These are phyloP conservation scores for Procambarus virginalis DNA, from an alignment of 1,140 invertebrate species.

Conservation along the genomic window DNA sequence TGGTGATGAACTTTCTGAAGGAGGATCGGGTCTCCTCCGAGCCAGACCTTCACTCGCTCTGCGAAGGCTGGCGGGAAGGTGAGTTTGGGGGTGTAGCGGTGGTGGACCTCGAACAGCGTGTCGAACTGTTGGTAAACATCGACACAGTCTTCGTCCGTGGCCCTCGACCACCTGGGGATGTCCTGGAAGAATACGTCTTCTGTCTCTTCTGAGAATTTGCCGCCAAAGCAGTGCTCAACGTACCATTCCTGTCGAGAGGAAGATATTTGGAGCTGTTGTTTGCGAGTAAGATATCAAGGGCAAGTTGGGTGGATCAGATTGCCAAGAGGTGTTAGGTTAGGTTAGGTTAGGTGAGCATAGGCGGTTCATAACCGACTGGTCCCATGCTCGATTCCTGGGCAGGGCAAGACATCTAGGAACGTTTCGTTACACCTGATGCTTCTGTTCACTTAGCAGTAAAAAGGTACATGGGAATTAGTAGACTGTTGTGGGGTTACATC, in stretches of 20 bases:
- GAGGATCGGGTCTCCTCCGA: not conserved
- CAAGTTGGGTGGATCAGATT: too few species aligned
- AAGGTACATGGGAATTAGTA: too few species aligned
- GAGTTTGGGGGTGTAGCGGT: not conserved
- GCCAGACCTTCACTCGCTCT: slow-evolving; percentile 10
- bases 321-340: too few species aligned
- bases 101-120: not conserved
- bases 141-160: not conserved
- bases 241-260: not conserved
- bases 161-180: not conserved
- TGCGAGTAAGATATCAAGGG: not conserved
- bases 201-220: not conserved
- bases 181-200: not conserved
- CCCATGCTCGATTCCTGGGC: too few species aligned
- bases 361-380: too few species aligned
- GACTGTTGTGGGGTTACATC: too few species aligned
- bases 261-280: not conserved
- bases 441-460: too few species aligned
- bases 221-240: not conserved
- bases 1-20: slow-evolving; percentile 19
- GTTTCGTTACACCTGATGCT: too few species aligned
- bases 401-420: too few species aligned
- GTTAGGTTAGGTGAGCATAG: too few species aligned
- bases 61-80: not conserved
- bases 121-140: not conserved